phyloP scores from a whole-genome alignment of 2,113 vertebrate genomes.

The Bubo scandiacus region DNA sequence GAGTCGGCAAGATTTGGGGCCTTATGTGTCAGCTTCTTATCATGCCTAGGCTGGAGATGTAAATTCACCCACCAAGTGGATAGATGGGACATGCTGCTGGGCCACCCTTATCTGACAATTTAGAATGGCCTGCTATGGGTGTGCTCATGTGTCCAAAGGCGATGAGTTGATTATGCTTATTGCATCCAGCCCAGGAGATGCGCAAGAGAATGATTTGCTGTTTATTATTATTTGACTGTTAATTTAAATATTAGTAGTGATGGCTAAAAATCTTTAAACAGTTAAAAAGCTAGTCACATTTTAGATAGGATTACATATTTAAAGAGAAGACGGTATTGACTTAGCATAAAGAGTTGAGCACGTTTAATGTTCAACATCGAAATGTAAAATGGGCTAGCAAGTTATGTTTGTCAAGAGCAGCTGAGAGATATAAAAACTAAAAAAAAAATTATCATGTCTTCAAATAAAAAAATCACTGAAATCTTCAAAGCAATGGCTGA shows the following conservation, averaged over 20 bases:
- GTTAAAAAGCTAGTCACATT: background rate
- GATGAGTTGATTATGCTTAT: fast-evolving
- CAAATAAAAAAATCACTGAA: background rate
- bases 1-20: background rate
- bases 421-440: background rate
- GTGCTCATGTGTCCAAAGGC: fast-evolving
- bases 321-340: background rate
- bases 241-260: background rate
- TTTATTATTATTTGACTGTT: background rate
- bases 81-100: too few relatives aligned
- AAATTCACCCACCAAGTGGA: background rate
- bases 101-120: background rate
- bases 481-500: background rate
- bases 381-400: background rate
- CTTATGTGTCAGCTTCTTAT: background rate
- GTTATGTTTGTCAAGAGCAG: background rate
- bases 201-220: background rate
- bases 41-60: background rate
- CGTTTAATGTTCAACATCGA: background rate
- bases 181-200: background rate
- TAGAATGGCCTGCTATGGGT: fast-evolving
- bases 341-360: background rate
- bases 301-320: background rate
- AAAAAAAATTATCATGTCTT: background rate
- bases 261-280: background rate